Base-by-base conservation (phyloP, 2,113 vertebrate species). In the Neodontobutis hainanensis region DNA sequence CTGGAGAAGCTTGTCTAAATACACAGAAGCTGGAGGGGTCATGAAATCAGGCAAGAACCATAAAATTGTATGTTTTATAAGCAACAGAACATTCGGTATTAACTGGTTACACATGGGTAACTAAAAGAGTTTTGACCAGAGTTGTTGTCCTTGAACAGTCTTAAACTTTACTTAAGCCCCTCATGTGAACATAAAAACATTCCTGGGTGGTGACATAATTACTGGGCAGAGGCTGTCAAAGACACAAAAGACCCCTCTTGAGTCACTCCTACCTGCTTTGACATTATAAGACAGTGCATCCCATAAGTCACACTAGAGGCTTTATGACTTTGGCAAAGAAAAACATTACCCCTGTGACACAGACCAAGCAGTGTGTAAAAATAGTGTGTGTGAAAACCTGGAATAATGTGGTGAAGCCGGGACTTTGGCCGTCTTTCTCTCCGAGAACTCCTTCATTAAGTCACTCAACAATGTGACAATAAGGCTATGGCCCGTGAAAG, bases 381-480 rank as follows among this genome's bases (percentile, higher is more conserved):
- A 84, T 71, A 84, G 67, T 45, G 27, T 51, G 36, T 60, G 35
- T 47, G 34, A 58, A 70, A 73, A 62, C 19, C 3, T 27, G 19
- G 19, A 27, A 27, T 27, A 27, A 27, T 27, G 19, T 27, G 19
- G 19, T 27, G 19, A 27, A 27, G 19, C 1, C 1, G 19, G 19
- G 19, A 27, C 19, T 1, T n/a, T 27, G 19, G 19, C 19, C 19
- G 19, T 1, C 19, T 27, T 27, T 27, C 19, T 27, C 19, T 27
- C 19, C 1, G 19, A 27, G 19, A 3, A 27, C 19, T 27, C 19
- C 19, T 27, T 3, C 19, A 27, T 27, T 27, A 27, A 27, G 19
- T 27, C 19, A 27, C 19, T 27, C 19, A 27, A 27, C 19, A 27
- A 27, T 27, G 19, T 27, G 19, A 27, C 19, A 27, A 27, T 27